Evolutionary conservation across 1,140 invertebrate genomes (phyloP), one percentile per base, ranked within the genome.

Genomic region (Aphelinus certus): DNA sequence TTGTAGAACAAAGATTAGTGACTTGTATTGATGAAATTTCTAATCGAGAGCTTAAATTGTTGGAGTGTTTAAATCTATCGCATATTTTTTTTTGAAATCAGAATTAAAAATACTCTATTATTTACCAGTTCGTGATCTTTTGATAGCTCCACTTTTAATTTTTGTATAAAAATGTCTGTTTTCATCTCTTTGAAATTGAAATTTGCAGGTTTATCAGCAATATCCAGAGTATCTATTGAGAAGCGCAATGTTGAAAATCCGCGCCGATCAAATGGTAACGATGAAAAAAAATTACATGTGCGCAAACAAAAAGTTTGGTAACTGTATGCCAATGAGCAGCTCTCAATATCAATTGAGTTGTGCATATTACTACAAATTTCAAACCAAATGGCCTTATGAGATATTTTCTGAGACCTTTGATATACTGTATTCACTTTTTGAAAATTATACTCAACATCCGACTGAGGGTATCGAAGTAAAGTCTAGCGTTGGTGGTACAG

Each of bases 221-320:
- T 94, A 92, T 84, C 89, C 91, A 0, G 92, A 94, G 70, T 86
- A 84, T 56, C 79, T 92, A 0, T 80, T 94, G 1, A 82, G 90
- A 61, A 85, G 85, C 0, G 91, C 91, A 0, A 89, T 94, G 77
- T 81, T 85, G 0, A 90, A 91, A 77, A 88, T 93, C 3, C 84
- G 90, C 3, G 73, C 84, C 0, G 89, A 91, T 76, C 89, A 90
- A 43, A 88, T 94, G 83, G 88, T 93, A 0, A 88, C 88, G 0
- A 75, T 86, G 26, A 89, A 89, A 48, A 91, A 90, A 73, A 82
- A 78, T 7, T 87, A 86, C 26, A 79, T 83, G 75, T 78, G 81
- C 64, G 71, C 80, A 0, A 76, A 85, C 4, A 86, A 86, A 6
- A 86, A 86, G 47, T 81, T 80, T 67, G 84, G 83, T 3, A 87